Base-by-base conservation (phyloP, 2,888 invertebrate species). In the Acrobasis consociella region DNA sequence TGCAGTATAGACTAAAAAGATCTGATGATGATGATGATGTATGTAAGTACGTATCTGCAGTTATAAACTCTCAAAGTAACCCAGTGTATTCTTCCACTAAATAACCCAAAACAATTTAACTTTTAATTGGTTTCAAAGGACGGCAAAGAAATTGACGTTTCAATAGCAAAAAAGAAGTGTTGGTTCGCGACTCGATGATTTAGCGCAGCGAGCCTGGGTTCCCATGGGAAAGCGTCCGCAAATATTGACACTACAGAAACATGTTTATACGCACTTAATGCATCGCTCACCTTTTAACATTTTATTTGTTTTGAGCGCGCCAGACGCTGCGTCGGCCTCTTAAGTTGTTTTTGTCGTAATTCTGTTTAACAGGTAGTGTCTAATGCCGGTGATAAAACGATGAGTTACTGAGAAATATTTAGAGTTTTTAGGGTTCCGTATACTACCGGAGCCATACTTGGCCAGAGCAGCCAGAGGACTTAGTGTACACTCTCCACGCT, bases 251-350 rank as follows among this genome's bases (percentile, higher is more conserved):
- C 89, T 87, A 83, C 85, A 83, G 83, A 85, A 87, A 90, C 89
- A 91, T 90, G 91, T 91, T 91, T 91, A 92, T 91, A 90, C 87
- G 89, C 91, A 88, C 91, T 92, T 92, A 91, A 92, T 91, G 91
- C 91, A 88, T 83, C 89, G 88, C 87, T 83, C 89, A 87, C 85
- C 87, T 89, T 90, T 90, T 90, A 89, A 86, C 83, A 87, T 89
- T 86, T 87, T 90, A 87, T 91, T 92, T 91, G 91, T 82, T 85
- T 77, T 80, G 81, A 82, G 76, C 85, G 83, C 81, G 84, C 86
- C 88, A 91, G 91, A 91, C 91, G 86, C 76, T 81, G 69, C 87
- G 91, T 88, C 91, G 88, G 86, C 85, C 81, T 81, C 82, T 77
- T 83, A 75, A 82, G 80, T 82, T 86, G 82, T 87, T 90, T 90